These are phyloP conservation scores for Crepidodera aurea DNA, from an alignment of 2,888 invertebrate genomes.

Conservation along the genomic window DNA sequence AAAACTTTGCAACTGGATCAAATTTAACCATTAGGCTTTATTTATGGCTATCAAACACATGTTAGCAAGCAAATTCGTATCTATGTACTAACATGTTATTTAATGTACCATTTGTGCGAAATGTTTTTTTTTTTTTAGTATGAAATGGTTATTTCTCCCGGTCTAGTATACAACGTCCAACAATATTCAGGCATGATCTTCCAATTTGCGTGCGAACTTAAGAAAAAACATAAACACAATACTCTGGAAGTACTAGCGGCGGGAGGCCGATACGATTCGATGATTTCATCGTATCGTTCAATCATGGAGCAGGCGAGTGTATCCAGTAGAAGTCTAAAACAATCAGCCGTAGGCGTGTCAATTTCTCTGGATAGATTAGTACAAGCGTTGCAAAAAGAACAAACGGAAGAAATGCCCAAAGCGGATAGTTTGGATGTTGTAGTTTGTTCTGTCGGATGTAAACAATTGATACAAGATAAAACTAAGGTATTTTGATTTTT, in stretches of 20 bases:
- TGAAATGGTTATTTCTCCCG: slow-evolving; percentile 67
- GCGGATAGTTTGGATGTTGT: slow-evolving; percentile 67
- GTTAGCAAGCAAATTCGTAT: too few relatives aligned
- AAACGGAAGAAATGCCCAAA: slow-evolving; percentile 61
- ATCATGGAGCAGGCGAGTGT: slow-evolving; percentile 53
- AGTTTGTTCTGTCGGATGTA: slow-evolving; percentile 71
- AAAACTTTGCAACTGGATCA: too few relatives aligned
- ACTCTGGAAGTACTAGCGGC: slow-evolving; percentile 80
- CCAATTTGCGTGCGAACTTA: slow-evolving; percentile 70
- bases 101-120: too few relatives aligned
- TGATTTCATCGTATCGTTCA: slow-evolving; percentile 77
- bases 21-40: too few relatives aligned
- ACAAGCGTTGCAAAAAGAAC: slow-evolving; percentile 66
- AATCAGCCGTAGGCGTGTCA: slow-evolving; percentile 79
- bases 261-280: slow-evolving; percentile 88
- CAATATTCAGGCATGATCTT: slow-evolving; percentile 75
- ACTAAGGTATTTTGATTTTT: slow-evolving; percentile 57
- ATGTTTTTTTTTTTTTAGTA: slow-evolving; percentile 65
- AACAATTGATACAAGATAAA: slow-evolving; percentile 67
- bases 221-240: slow-evolving; percentile 64
- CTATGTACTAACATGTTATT: too few relatives aligned
- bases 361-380: slow-evolving; percentile 84
- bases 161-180: slow-evolving; percentile 68
- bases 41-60: too few relatives aligned
- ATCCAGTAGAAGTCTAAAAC: slow-evolving; percentile 52